A percentile compares a stretch with the other conserved stretches of the same genome.
These are phyloP conservation scores for Psilanteris sp. DNA, from an alignment of 1,140 invertebrate genomes.

Conservation along the genomic window DNA sequence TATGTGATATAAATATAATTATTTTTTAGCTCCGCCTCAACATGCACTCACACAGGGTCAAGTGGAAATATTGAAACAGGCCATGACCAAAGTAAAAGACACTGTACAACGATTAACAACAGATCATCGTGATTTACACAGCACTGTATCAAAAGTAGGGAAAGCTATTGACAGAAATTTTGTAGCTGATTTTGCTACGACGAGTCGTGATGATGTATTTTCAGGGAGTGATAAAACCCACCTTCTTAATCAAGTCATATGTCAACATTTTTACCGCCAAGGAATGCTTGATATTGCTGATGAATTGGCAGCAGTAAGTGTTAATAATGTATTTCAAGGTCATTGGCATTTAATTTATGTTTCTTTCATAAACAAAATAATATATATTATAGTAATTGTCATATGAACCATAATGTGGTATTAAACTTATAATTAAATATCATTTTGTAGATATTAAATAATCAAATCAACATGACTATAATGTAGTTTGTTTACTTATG, in stretches of 20 bases:
- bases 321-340: too few species aligned
- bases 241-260: constrained; percentile 96
- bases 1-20: too few species aligned
- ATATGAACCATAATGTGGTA: too few species aligned
- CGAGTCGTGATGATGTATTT: constrained; percentile 92
- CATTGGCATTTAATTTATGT: too few species aligned
- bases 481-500: too few species aligned
- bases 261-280: constrained; percentile 96
- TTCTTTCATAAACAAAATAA: too few species aligned
- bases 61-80: constrained; percentile 84
- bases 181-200: constrained; percentile 93
- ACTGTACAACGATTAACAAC: constrained; percentile 87
- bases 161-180: constrained; percentile 98
- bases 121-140: constrained; percentile 89
- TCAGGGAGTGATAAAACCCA: constrained; percentile 87
- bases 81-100: constrained; percentile 87
- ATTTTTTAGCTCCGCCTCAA: constrained; percentile 82
- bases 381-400: too few species aligned
- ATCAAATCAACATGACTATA: too few species aligned
- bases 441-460: too few species aligned
- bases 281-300: constrained; percentile 95
- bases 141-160: constrained; percentile 96
- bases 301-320: constrained; percentile 84
- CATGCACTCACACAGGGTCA: constrained; percentile 84
- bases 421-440: too few species aligned